Conservation (phyloP, 1,140 invertebrate genomes). For the Cyclargus thomasi region DNA sequence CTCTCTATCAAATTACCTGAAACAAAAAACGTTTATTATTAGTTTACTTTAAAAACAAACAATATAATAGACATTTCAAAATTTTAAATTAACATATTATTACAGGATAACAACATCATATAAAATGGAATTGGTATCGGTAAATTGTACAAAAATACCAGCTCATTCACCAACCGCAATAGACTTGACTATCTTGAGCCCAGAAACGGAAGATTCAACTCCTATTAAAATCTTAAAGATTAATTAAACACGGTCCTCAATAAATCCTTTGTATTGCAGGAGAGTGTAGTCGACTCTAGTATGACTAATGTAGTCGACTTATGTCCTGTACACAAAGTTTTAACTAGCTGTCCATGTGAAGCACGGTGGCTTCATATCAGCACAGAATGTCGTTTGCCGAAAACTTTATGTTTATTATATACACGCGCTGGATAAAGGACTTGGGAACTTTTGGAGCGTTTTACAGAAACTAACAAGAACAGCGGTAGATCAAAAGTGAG, state of each 20-base stretch:
- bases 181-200: too few relatives aligned
- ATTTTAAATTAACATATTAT: too few relatives aligned
- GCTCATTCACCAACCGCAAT: too few relatives aligned
- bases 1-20: constrained; percentile 15
- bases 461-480: constrained; percentile 58
- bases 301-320: neutral
- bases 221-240: too few relatives aligned
- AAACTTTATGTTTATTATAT: constrained; percentile 9
- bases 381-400: neutral
- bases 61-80: too few relatives aligned
- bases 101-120: too few relatives aligned
- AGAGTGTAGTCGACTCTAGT: neutral
- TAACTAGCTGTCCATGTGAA: neutral
- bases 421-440: constrained; percentile 28
- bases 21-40: constrained; percentile 12
- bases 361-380: constrained; percentile 5
- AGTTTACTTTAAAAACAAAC: neutral
- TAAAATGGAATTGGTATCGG: too few relatives aligned
- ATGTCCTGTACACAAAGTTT: neutral
- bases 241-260: too few relatives aligned
- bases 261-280: too few relatives aligned
- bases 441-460: constrained; percentile 8
- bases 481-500: constrained; percentile 70
- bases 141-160: too few relatives aligned
- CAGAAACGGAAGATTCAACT: too few relatives aligned